A percentile compares a stretch with the other conserved stretches of the same genome.
These are phyloP conservation scores for Malthinus seriepunctatus DNA, from an alignment of 2,888 invertebrate species.

Conservation along the genomic window DNA sequence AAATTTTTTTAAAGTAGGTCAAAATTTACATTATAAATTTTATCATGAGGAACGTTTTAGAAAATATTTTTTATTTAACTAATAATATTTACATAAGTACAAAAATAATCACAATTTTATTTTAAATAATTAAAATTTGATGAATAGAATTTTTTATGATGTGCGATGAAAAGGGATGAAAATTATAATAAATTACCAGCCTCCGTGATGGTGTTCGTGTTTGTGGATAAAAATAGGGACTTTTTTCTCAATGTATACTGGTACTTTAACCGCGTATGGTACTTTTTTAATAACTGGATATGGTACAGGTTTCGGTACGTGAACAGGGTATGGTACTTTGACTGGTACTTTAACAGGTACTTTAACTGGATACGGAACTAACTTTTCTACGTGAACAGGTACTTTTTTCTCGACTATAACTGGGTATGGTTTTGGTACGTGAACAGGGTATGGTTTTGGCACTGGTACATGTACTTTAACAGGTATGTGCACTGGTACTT, in stretches of 20 bases:
- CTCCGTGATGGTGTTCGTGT: slow-evolving; percentile 18
- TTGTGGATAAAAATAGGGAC: slow-evolving; percentile 40
- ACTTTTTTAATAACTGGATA: slow-evolving; percentile 52
- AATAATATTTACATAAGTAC: slow-evolving; percentile 2
- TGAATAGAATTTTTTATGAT: no score
- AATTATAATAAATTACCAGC: neutral
- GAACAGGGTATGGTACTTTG: slow-evolving; percentile 40
- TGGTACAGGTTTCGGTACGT: slow-evolving; percentile 43
- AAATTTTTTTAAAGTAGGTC: no score
- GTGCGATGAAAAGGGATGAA: neutral
- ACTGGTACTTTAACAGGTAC: slow-evolving; percentile 51
- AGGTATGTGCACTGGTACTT: slow-evolving; percentile 59
- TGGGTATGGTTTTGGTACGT: slow-evolving; percentile 55
- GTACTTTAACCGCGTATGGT: slow-evolving; percentile 55
- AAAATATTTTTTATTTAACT: neutral
- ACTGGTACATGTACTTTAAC: slow-evolving; percentile 47
- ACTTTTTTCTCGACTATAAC: slow-evolving; percentile 58
- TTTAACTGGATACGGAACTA: slow-evolving; percentile 52
- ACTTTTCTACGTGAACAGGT: slow-evolving; percentile 58
- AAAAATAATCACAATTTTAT: neutral
- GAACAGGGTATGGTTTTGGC: slow-evolving; percentile 54
- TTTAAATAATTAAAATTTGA: no score
- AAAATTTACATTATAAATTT: no score
- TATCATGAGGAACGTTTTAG: no score
- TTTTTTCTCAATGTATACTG: slow-evolving; percentile 51